Conservation (phyloP, 2,888 invertebrate genomes). For the Unio delphinus region DNA sequence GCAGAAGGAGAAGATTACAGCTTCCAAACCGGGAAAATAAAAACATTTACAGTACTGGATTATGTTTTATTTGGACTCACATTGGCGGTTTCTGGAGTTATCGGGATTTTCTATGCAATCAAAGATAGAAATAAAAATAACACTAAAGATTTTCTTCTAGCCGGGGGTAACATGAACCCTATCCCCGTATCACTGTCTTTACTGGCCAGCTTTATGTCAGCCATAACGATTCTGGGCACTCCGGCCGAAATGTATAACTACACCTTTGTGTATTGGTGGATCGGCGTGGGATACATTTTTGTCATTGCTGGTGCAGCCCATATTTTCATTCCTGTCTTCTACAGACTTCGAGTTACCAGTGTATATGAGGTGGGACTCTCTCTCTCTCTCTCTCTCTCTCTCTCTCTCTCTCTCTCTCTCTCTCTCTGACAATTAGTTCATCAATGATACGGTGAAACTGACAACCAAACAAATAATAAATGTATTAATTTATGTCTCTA, state of each 20-base stretch:
- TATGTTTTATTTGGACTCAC: constrained; percentile 63
- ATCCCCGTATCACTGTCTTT: constrained; percentile 68
- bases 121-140: constrained; percentile 56
- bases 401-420: no score
- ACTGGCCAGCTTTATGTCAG: constrained; percentile 41
- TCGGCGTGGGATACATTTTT: constrained; percentile 62
- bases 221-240: constrained; percentile 58
- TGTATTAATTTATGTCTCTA: no score
- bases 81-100: constrained; percentile 57
- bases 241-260: constrained; percentile 69
- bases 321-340: constrained; percentile 59
- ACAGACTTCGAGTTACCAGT: constrained; percentile 57
- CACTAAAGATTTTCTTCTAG: constrained; percentile 63
- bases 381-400: no score
- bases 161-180: constrained; percentile 65
- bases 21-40: constrained; percentile 44
- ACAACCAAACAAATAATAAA: no score
- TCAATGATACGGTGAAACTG: no score
- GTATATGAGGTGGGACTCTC: constrained; percentile 53
- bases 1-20: constrained; percentile 29
- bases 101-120: constrained; percentile 64
- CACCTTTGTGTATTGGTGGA: constrained; percentile 66
- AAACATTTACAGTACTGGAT: constrained; percentile 52
- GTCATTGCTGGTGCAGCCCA: constrained; percentile 21
- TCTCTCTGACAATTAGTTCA: no score